Conservation (phyloP, 2,113 vertebrate genomes). For the Cinclus cinclus region DNA sequence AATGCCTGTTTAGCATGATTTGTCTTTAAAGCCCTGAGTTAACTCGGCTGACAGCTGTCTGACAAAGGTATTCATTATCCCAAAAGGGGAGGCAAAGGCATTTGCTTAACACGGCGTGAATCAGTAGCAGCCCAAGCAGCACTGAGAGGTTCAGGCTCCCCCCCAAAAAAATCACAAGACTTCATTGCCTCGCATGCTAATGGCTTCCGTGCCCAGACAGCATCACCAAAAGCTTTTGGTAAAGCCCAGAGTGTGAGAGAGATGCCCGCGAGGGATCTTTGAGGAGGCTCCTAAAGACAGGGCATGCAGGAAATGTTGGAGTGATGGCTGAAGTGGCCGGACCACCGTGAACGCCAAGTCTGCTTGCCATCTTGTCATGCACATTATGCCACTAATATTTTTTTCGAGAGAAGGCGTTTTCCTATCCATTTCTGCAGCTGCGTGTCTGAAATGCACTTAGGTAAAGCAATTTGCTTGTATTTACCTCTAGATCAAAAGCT, state of each 20-base stretch:
- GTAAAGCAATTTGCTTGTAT: slow-evolving; percentile 2
- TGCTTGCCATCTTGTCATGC: background rate
- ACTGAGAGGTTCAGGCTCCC: background rate
- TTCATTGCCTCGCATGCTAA: background rate
- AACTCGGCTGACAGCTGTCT: background rate
- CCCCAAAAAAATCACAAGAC: background rate
- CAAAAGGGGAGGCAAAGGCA: accelerated
- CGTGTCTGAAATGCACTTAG: background rate
- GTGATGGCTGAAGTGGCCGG: background rate
- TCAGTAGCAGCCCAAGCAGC: background rate
- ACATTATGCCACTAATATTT: background rate
- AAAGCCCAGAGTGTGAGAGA: background rate
- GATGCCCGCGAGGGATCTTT: background rate
- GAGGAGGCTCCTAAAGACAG: background rate
- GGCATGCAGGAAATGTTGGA: slow-evolving; percentile 5
- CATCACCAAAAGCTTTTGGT: background rate
- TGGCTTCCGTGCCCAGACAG: background rate
- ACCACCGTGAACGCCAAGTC: background rate
- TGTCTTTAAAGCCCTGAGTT: background rate
- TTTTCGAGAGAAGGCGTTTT: background rate
- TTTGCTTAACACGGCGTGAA: background rate
- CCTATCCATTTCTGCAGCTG: background rate
- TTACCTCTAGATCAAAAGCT: slow-evolving; percentile 47
- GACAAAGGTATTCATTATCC: background rate
- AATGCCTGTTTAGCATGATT: background rate